A percentile compares a stretch with the other conserved stretches of the same genome.
Conservation (phyloP, 2,113 vertebrate genomes). For the Nesoenas mayeri region DNA sequence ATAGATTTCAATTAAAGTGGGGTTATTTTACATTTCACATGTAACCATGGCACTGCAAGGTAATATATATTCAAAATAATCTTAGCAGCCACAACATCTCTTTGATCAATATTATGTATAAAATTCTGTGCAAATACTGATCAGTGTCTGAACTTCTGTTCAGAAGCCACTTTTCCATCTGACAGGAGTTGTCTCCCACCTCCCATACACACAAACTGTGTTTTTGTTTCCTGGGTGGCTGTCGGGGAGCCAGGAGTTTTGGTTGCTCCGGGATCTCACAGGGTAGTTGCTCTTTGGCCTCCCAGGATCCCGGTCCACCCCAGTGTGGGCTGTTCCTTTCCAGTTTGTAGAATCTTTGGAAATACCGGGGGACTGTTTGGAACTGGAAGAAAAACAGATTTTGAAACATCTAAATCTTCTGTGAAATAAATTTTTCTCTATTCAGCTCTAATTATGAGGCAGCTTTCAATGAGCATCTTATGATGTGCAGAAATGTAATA, state of each 20-base stretch:
- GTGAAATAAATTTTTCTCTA: background rate
- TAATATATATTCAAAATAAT: background rate
- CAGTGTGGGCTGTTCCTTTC: background rate
- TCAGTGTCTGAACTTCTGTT: background rate
- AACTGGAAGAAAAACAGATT: background rate
- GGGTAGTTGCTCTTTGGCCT: background rate
- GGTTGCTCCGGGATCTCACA: accelerated
- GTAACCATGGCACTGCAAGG: background rate
- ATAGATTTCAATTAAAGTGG: background rate
- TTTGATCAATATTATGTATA: background rate
- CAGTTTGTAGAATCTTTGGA: background rate
- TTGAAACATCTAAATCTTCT: background rate
- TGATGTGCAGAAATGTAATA: background rate
- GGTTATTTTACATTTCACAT: background rate
- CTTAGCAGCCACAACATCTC: background rate
- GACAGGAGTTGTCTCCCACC: background rate
- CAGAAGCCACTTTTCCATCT: background rate
- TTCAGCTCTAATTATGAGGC: background rate
- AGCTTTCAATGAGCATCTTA: background rate
- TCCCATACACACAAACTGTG: background rate
- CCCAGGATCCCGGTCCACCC: background rate
- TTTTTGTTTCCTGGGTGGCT: accelerated
- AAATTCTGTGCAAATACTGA: background rate
- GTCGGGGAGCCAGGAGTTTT: background rate
- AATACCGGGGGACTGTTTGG: background rate